Conservation (phyloP, 2,113 vertebrate genomes). For the Cepphus grylle region DNA sequence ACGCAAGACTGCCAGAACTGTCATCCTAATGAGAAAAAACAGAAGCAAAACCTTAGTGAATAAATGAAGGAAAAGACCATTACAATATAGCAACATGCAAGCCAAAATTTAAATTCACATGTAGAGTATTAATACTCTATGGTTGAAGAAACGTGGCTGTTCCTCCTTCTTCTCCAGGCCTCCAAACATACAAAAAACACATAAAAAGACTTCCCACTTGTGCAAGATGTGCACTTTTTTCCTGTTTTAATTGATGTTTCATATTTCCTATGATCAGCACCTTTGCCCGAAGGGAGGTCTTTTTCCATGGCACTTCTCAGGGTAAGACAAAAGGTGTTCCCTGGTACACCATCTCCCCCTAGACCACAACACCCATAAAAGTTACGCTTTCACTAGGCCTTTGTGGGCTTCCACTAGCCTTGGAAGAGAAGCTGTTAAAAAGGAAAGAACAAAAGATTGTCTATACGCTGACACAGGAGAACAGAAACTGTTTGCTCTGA, state of each 20-base stretch:
- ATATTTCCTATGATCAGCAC: background rate
- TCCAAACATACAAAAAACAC: background rate
- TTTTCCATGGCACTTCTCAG: background rate
- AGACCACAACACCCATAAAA: background rate
- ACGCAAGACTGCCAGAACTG: conserved; percentile 80
- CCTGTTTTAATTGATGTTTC: background rate
- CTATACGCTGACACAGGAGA: background rate
- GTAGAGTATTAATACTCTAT: background rate
- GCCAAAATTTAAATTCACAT: background rate
- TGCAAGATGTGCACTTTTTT: background rate
- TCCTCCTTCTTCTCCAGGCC: background rate
- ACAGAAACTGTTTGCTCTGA: background rate
- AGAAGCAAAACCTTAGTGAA: conserved; percentile 75
- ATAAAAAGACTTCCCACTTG: background rate
- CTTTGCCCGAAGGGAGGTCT: background rate
- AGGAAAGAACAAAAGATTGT: background rate
- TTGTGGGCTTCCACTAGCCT: background rate
- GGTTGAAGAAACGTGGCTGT: background rate
- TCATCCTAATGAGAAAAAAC: conserved; percentile 81
- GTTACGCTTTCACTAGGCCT: background rate
- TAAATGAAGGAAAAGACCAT: conserved; percentile 29
- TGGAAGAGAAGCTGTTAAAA: background rate
- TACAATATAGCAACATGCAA: conserved; percentile 40
- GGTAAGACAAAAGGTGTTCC: background rate
- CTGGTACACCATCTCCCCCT: background rate